Base-by-base conservation (phyloP, 2,113 vertebrate genomes). In the Ceyx margarethae region DNA sequence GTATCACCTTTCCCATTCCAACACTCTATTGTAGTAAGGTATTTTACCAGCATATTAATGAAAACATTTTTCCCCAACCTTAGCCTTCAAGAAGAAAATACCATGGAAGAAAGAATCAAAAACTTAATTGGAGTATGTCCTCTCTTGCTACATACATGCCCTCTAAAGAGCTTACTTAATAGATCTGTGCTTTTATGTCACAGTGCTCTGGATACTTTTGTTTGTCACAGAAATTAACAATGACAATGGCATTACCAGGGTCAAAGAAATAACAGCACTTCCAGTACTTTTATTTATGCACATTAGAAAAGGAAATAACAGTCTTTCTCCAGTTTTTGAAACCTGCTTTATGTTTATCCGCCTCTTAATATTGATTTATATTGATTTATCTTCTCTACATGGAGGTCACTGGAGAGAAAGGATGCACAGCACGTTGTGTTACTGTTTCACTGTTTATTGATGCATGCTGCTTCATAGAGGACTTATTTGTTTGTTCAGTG, bases 161-260 rank as follows among this genome's bases (percentile, higher is more conserved):
- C 33, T 66, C 40, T 76, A 35, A 48, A 73, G 13, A 80, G 16
- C 42, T 82, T 3, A 29, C 26, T 64, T 54, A 51, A 51, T 0
- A 81, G 61, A 67, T 10, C 23, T 22, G 37, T 33, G 40, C 7
- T 68, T 18, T 40, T 77, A 79, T 8, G 43, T 42, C 42, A 29
- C 23, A 45, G 19, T 71, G 20, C 61, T 53, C 37, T 65, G 54
- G 48, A 85, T 17, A 37, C 28, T 67, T 54, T 65, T 65, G 11
- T 77, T 91, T 93, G 28, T 87, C 37, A 81, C 42, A 53, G 75
- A 58, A 91, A 90, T 78, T 76, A 92, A 79, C 33, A 53, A 58
- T 67, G 81, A 69, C 61, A 89, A 51, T 4, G 20, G 69, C 35
- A 83, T 46, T 69, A 57, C 25, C 14, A 51, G 13, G 15, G 74